Percentiles rank a stretch among this genome's conserved stretches.
Evolutionary conservation across 2,113 vertebrate genomes (phyloP).

Genomic region (Myrmecobius fasciatus): DNA sequence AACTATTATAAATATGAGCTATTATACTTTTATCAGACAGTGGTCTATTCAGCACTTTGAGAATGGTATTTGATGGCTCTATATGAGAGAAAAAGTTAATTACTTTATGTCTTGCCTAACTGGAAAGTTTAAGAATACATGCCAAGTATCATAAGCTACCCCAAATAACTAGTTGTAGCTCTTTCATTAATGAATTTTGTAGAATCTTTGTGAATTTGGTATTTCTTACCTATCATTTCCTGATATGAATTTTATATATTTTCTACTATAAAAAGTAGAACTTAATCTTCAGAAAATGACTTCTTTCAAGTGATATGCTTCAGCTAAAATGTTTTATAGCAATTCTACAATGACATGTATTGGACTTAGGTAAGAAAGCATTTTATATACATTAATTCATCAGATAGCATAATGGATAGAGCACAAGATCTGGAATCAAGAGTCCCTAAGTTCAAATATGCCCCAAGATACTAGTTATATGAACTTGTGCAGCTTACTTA

Average conservation of each 20-base stretch:
- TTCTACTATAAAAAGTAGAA: neutral
- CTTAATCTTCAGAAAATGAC: neutral
- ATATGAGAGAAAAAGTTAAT: neutral
- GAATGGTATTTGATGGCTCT: neutral
- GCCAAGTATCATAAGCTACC: neutral
- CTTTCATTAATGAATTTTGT: neutral
- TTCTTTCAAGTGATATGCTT: neutral
- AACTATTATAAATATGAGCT: neutral
- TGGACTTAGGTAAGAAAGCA: neutral
- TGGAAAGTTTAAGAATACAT: neutral
- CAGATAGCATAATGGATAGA: neutral
- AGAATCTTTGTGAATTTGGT: neutral
- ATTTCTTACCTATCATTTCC: neutral
- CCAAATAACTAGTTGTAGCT: neutral
- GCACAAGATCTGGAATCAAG: neutral
- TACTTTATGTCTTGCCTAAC: neutral
- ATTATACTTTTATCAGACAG: neutral
- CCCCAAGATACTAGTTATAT: neutral
- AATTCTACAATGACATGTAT: neutral
- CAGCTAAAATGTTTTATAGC: neutral
- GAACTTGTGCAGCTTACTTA: neutral
- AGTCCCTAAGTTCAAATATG: neutral
- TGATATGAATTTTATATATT: neutral
- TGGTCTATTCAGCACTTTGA: neutral
- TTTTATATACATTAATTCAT: neutral